Evolutionary conservation across 2,113 vertebrate species (phyloP), one percentile per base, ranked within the genome.

Genomic region (Hipposideros armiger): DNA sequence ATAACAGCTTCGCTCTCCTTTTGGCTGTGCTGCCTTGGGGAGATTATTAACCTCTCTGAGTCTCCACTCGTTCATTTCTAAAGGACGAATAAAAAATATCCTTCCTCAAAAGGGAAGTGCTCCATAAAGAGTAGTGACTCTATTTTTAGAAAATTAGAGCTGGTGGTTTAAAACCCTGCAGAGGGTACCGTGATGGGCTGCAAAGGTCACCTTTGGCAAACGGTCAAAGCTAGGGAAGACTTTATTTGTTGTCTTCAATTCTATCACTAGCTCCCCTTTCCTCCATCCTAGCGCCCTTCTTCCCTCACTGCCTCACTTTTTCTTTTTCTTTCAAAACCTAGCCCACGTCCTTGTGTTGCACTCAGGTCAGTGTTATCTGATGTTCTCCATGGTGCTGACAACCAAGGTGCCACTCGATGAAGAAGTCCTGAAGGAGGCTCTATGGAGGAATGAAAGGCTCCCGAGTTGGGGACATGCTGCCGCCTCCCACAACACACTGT

Each of bases 71-170:
- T 78, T 97, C 56, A 87, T 47, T 83, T 87, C 36, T 66, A 82
- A 91, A 86, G 11, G 11, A 67, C 13, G 2, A 94, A 80, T 74
- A 40, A 70, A 89, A 83, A 66, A 67, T 56, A 81, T 5, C 56
- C 36, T 74, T 0, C 74, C 67, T 92, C 62, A 94, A 94, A 36
- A 84, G 32, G 19, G 14, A 76, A 7, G 11, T 17, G 2, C 28
- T 86, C 32, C 20, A 54, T 50, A 82, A 95, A 87, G 58, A 69
- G 19, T 32, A 92, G 16, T 9, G 81, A 24, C 36, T 72, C 5
- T 82, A 22, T 88, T 76, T 87, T 56, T 83, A 56, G 54, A 80
- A 91, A 94, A 90, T 89, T 72, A 60, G 24, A 97, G 45, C 30
- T 16, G 17, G 45, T 70, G 22, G 50, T 36, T 88, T 96, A 90